Evolutionary conservation across 2,888 invertebrate genomes (phyloP).

Genomic region (Trypoxylon attenuatum): DNA sequence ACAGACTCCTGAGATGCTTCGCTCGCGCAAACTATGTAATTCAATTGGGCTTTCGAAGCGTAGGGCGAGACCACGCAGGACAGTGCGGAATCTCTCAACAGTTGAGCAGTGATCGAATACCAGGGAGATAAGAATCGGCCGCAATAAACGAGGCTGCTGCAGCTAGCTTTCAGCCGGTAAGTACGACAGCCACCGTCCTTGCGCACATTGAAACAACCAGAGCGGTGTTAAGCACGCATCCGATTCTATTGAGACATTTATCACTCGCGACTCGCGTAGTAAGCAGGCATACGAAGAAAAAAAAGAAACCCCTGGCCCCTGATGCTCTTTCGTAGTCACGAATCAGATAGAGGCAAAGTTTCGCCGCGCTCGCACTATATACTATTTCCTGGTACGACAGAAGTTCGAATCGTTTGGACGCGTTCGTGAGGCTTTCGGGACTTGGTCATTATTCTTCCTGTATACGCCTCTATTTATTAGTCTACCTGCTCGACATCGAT

Average conservation of each 20-base stretch:
- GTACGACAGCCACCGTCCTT: slow-evolving; percentile 9
- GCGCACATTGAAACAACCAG: slow-evolving; percentile 27
- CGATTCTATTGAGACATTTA: slow-evolving; percentile 34
- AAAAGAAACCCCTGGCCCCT: no score
- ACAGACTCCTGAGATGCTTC: no score
- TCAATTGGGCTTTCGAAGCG: not conserved
- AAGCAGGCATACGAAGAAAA: slow-evolving; percentile 5
- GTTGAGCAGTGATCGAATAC: slow-evolving; percentile 37
- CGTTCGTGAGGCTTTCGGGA: no score
- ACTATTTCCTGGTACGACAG: no score
- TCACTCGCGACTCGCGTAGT: slow-evolving; percentile 1
- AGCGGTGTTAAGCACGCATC: slow-evolving; percentile 22
- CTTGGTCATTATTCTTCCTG: no score
- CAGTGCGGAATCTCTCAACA: not conserved
- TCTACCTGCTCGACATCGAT: no score
- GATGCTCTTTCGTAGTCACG: no score
- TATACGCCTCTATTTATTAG: no score
- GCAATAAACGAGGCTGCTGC: slow-evolving; percentile 30
- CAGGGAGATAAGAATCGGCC: slow-evolving; percentile 36
- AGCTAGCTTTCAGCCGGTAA: not conserved
- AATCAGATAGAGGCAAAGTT: slow-evolving; percentile 13
- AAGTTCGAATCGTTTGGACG: no score
- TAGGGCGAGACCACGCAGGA: not conserved
- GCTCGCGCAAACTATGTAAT: not conserved
- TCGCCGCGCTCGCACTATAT: no score